A percentile compares a stretch with the other conserved stretches of the same genome.
phyloP scores from a whole-genome alignment of 2,113 vertebrate genomes.

The Passerina amoena region DNA sequence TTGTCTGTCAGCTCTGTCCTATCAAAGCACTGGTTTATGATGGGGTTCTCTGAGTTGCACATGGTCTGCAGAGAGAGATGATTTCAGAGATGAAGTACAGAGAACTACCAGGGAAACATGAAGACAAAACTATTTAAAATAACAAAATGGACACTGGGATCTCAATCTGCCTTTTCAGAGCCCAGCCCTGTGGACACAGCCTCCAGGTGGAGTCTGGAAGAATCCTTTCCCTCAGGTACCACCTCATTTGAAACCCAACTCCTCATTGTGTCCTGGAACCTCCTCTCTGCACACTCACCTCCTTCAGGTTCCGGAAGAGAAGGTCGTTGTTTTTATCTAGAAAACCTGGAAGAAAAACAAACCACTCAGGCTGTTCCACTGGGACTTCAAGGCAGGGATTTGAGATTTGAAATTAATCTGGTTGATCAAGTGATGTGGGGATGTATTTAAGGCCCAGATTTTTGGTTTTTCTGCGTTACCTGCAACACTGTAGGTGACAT shows the following conservation, averaged over 20 bases:
- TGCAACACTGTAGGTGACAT: constrained; percentile 94
- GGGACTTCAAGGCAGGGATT: neutral
- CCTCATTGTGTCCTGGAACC: neutral
- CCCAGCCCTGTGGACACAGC: rapidly evolving
- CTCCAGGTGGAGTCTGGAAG: neutral
- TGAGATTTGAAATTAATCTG: neutral
- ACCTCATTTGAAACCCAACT: neutral
- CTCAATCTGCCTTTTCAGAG: neutral
- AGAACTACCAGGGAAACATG: neutral
- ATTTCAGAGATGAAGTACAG: neutral
- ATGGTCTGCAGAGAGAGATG: constrained; percentile 78
- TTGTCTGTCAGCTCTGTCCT: constrained; percentile 92
- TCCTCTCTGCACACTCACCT: constrained; percentile 76
- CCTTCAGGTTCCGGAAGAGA: constrained; percentile 96
- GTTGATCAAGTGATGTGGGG: neutral
- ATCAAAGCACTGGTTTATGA: constrained; percentile 91
- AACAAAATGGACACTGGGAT: neutral
- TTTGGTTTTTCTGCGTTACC: constrained; percentile 66
- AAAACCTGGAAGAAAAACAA: constrained; percentile 82
- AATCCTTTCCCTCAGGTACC: neutral
- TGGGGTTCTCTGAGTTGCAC: constrained; percentile 93
- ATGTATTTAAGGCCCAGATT: neutral
- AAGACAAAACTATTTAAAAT: neutral
- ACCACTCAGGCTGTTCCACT: neutral
- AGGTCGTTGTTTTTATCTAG: constrained; percentile 99